Evolutionary conservation across 2,797 vertebrate species (phyloP).

Genomic region (Enteromius trimaculatus): DNA sequence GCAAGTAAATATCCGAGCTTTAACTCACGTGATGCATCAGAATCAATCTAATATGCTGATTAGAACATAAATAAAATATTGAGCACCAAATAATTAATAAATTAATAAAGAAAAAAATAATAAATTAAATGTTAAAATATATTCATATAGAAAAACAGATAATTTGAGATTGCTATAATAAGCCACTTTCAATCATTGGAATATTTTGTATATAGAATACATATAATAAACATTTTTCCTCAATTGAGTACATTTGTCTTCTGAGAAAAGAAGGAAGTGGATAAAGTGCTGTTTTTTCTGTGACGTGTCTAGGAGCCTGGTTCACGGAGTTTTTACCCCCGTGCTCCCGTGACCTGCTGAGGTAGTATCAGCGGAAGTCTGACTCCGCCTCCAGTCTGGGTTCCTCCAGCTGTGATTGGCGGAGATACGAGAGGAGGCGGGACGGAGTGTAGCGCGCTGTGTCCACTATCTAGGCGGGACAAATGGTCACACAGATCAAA

Average conservation of each 20-base stretch:
- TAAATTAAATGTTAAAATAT: no score
- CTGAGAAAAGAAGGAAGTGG: background rate
- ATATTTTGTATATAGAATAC: background rate
- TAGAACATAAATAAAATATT: background rate
- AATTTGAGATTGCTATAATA: background rate
- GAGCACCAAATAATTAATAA: no score
- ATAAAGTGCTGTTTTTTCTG: background rate
- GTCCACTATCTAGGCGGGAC: conserved; percentile 69
- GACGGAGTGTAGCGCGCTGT: conserved; percentile 41
- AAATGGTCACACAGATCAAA: conserved; percentile 48
- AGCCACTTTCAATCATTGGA: no score
- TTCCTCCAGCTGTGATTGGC: conserved; percentile 49
- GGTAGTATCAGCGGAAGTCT: background rate
- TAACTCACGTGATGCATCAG: background rate
- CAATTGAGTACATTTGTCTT: background rate
- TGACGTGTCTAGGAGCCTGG: no score
- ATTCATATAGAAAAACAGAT: background rate
- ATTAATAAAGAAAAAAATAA: no score
- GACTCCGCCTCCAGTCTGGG: conserved; percentile 24
- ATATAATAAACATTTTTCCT: background rate
- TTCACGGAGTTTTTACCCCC: background rate
- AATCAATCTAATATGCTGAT: background rate
- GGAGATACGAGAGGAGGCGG: conserved; percentile 25
- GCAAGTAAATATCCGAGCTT: background rate
- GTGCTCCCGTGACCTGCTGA: background rate